Conservation (phyloP, 2,797 vertebrate genomes). For the Eulemur albifrons region DNA sequence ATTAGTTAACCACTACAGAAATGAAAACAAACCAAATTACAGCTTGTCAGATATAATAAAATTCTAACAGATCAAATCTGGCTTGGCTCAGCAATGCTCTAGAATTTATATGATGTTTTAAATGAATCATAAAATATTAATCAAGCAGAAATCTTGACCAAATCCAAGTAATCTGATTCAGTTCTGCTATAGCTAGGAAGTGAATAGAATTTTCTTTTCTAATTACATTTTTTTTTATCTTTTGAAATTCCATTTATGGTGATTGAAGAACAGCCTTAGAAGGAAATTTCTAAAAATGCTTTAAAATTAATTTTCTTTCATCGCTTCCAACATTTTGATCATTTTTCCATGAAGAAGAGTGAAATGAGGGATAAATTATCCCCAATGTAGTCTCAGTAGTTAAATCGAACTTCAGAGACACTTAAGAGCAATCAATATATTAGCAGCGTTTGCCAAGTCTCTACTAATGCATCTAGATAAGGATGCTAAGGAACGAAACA, state of each 20-base stretch:
- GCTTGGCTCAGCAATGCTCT: constrained; percentile 45
- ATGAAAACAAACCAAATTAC: constrained; percentile 73
- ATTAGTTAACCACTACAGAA: constrained; percentile 73
- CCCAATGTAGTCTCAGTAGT: not conserved
- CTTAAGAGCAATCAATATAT: not conserved
- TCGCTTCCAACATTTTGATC: not conserved
- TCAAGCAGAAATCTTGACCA: constrained; percentile 56
- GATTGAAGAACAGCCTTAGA: constrained; percentile 39
- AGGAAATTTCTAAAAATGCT: constrained; percentile 25
- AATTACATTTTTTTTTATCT: constrained; percentile 46
- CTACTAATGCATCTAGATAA: not conserved
- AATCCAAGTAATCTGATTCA: constrained; percentile 58
- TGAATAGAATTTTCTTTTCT: constrained; percentile 59
- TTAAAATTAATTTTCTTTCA: constrained; percentile 46
- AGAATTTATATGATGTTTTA: constrained; percentile 72
- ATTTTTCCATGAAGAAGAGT: constrained; percentile 35
- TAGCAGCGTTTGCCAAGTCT: constrained; percentile 10
- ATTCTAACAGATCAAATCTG: constrained; percentile 66
- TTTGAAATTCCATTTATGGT: constrained; percentile 44
- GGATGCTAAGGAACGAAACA: not conserved
- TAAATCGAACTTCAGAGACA: constrained; percentile 18
- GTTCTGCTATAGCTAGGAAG: not conserved
- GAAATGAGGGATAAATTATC: not conserved
- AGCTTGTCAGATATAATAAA: constrained; percentile 67
- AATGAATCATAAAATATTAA: constrained; percentile 68